These are phyloP conservation scores for Eilema sororculum DNA, from an alignment of 2,888 invertebrate genomes.

Conservation along the genomic window DNA sequence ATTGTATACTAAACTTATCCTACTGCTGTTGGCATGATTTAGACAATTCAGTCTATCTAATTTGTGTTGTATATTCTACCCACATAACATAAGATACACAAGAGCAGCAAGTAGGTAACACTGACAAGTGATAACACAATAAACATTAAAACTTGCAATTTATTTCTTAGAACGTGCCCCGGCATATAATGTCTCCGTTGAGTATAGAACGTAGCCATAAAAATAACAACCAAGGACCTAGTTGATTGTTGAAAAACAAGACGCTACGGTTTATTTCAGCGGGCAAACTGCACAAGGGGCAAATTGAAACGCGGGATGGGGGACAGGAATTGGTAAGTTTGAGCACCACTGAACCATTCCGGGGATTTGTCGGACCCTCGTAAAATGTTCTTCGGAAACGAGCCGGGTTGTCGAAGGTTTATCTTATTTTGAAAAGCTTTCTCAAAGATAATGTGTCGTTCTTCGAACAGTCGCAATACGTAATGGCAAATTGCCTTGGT, in stretches of 20 bases:
- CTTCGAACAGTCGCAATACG: slow-evolving; percentile 47
- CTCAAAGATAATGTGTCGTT: slow-evolving; percentile 62
- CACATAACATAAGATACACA: not conserved
- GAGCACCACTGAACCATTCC: slow-evolving; percentile 65
- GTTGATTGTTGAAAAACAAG: slow-evolving; percentile 68
- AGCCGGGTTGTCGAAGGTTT: slow-evolving; percentile 60
- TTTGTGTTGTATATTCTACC: not conserved
- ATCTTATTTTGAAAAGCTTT: slow-evolving; percentile 71
- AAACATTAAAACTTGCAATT: slow-evolving; percentile 39
- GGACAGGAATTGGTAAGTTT: slow-evolving; percentile 68
- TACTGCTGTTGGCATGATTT: too few species aligned
- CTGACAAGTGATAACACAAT: slow-evolving; percentile 23
- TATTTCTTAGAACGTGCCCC: slow-evolving; percentile 36
- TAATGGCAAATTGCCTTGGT: slow-evolving; percentile 60
- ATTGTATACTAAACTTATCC: too few species aligned
- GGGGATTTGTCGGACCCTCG: slow-evolving; percentile 77
- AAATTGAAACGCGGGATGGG: slow-evolving; percentile 76
- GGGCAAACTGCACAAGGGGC: slow-evolving; percentile 67
- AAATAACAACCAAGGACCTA: slow-evolving; percentile 63
- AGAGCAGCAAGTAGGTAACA: not conserved
- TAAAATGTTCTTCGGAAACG: slow-evolving; percentile 72
- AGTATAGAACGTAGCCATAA: slow-evolving; percentile 59
- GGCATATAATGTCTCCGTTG: slow-evolving; percentile 49
- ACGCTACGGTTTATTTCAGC: slow-evolving; percentile 66
- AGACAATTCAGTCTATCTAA: not conserved